These are phyloP conservation scores for Anarsia innoxiella DNA, from an alignment of 2,888 invertebrate species.

Conservation along the genomic window DNA sequence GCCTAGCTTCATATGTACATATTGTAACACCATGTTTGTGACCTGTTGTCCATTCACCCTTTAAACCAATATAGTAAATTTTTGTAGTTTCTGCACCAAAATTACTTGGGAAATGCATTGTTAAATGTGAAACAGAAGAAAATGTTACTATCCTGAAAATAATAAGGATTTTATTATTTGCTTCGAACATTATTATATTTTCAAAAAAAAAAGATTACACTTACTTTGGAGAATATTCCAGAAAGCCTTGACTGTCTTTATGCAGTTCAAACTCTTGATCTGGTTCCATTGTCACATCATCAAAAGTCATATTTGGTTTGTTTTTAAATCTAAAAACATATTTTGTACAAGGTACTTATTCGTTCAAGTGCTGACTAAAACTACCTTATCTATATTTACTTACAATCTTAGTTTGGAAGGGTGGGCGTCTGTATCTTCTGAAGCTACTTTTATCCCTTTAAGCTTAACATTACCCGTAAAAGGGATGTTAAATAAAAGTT, in stretches of 20 bases:
- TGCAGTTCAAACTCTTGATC: slow-evolving; percentile 94
- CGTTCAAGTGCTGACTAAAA: too few relatives aligned
- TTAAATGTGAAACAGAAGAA: slow-evolving; percentile 90
- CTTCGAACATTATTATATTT: background rate
- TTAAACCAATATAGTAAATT: slow-evolving; percentile 95
- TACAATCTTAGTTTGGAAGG: slow-evolving; percentile 92
- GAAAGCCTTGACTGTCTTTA: slow-evolving; percentile 83
- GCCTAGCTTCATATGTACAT: slow-evolving; percentile 90
- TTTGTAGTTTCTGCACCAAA: slow-evolving; percentile 89
- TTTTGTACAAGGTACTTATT: background rate
- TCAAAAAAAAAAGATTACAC: slow-evolving; percentile 25
- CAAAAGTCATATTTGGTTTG: slow-evolving; percentile 95
- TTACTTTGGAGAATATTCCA: slow-evolving; percentile 95
- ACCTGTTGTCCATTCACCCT: slow-evolving; percentile 92
- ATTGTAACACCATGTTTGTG: slow-evolving; percentile 93
- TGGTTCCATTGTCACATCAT: slow-evolving; percentile 82
- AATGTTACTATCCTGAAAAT: slow-evolving; percentile 91
- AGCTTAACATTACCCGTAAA: slow-evolving; percentile 97
- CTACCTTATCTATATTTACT: slow-evolving; percentile 52
- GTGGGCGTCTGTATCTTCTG: slow-evolving; percentile 90
- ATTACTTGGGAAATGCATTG: slow-evolving; percentile 92
- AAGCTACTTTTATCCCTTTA: slow-evolving; percentile 93
- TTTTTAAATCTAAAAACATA: slow-evolving; percentile 87
- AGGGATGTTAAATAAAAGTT: slow-evolving; percentile 96
- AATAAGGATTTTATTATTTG: slow-evolving; percentile 12